Conservation (phyloP, 2,888 invertebrate species). For the Scaptodrosophila latifasciaeformis region DNA sequence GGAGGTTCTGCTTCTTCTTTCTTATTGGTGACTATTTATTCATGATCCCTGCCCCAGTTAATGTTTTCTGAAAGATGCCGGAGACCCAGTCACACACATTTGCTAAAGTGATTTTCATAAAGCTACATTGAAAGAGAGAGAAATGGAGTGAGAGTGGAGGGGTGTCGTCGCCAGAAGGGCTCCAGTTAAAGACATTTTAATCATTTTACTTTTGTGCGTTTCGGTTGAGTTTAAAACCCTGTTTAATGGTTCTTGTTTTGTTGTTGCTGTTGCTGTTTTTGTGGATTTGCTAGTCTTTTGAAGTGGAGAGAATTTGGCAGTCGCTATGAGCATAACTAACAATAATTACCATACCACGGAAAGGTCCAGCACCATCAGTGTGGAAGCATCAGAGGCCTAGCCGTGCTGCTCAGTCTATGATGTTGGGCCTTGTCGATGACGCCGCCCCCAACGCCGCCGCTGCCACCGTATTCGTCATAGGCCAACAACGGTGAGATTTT, state of each 20-base stretch:
- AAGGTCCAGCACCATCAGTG: slow-evolving; percentile 76
- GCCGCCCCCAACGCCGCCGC: slow-evolving; percentile 53
- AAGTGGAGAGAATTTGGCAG: slow-evolving; percentile 37
- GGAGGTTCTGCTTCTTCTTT: slow-evolving; percentile 24
- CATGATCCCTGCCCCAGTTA: too few species aligned
- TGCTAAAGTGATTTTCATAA: too few species aligned
- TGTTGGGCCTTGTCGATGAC: slow-evolving; percentile 55
- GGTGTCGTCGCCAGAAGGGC: too few species aligned
- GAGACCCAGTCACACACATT: too few species aligned
- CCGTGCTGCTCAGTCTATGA: slow-evolving; percentile 74
- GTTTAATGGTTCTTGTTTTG: slow-evolving; percentile 18
- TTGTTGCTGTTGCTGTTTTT: slow-evolving; percentile 37
- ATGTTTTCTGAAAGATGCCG: too few species aligned
- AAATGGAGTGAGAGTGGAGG: too few species aligned
- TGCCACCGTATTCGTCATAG: slow-evolving; percentile 68
- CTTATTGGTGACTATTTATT: slow-evolving; percentile 39
- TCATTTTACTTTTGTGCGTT: too few species aligned
- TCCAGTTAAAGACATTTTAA: too few species aligned
- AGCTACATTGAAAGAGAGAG: too few species aligned
- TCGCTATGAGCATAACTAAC: slow-evolving; percentile 48
- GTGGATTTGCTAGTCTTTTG: slow-evolving; percentile 35
- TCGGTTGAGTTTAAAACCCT: neutral
- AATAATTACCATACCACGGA: slow-evolving; percentile 75
- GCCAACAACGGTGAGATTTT: slow-evolving; percentile 77
- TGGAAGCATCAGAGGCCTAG: slow-evolving; percentile 74